Evolutionary conservation across 2,888 invertebrate genomes (phyloP), one percentile per base, ranked within the genome.

Genomic region (Sinelater perroti): DNA sequence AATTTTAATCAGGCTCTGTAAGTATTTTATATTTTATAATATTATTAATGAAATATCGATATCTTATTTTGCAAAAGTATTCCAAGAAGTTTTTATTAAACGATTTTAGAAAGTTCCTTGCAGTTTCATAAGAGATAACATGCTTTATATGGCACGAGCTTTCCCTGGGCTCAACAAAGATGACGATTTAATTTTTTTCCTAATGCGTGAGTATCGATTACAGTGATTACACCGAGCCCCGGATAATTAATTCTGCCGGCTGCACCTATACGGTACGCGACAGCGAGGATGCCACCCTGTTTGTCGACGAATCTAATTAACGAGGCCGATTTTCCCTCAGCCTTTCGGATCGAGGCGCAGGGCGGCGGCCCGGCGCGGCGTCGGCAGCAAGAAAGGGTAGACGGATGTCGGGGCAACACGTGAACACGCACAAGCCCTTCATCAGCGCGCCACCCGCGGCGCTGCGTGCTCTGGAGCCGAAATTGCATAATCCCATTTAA

Each of bases 401-500:
- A 57, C 52, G 57, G 53, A 58, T 58, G 57, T 53, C 47, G 38
- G 45, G 53, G 52, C 52, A 52, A 53, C 57, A 53, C 57, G 57
- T 58, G 57, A 58, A 58, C 57, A 58, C 57, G 57, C 57, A 58
- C 57, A 58, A 58, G 57, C 57, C 57, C 57, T 58, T 58, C 57
- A 58, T 58, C 57, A 58, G 51, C 36, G 52, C 33, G 33, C 57
- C 57, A 58, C 57, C 57, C 57, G 57, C 57, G 52, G 57, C 53
- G 57, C 44, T 58, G 57, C 57, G 52, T 58, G 57, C 57, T 58
- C 49, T 52, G 57, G 57, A 53, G 57, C 53, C 42, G 53, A 58
- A 58, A 58, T 58, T 58, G 51, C 53, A 58, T 58, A 58, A 52
- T 58, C 52, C 57, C 21, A 33, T 40, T 53, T 53, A 47, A 58